phyloP scores from a whole-genome alignment of 2,888 invertebrate genomes.

The Steinernema hermaphroditum region DNA sequence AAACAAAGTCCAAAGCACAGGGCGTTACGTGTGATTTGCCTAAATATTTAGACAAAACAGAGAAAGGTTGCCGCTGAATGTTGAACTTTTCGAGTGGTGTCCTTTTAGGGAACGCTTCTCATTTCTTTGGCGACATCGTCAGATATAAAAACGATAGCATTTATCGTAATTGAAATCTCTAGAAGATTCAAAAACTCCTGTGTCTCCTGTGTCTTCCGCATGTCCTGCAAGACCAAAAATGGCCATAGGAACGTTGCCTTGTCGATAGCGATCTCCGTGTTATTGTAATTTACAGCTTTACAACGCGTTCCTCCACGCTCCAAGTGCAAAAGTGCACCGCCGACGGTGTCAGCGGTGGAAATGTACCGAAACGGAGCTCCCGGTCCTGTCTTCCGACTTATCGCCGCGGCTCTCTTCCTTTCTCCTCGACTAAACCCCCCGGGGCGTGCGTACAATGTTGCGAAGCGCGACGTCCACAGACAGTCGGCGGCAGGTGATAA shows the following conservation, averaged over 20 bases:
- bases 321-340: background rate
- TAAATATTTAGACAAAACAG: background rate
- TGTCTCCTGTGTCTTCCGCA: background rate
- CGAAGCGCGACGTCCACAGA: background rate
- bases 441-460: conserved; percentile 23
- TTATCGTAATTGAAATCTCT: background rate
- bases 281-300: conserved; percentile 18
- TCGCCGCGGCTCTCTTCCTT: background rate
- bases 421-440: conserved; percentile 12
- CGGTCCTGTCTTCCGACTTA: background rate
- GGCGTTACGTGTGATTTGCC: background rate
- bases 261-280: conserved; percentile 1
- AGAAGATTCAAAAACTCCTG: background rate
- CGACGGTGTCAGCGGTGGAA: too few relatives aligned
- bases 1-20: conserved; percentile 20
- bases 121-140: background rate
- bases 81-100: too few relatives aligned
- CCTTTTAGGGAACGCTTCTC: background rate
- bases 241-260: background rate
- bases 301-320: too few relatives aligned
- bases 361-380: background rate
- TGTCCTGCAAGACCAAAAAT: background rate
- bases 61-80: background rate
- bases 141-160: background rate
- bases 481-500: conserved; percentile 22